Percentiles rank a stretch among this genome's conserved stretches.
Conservation (phyloP, 1,140 invertebrate species). For the Cylas formicarius region DNA sequence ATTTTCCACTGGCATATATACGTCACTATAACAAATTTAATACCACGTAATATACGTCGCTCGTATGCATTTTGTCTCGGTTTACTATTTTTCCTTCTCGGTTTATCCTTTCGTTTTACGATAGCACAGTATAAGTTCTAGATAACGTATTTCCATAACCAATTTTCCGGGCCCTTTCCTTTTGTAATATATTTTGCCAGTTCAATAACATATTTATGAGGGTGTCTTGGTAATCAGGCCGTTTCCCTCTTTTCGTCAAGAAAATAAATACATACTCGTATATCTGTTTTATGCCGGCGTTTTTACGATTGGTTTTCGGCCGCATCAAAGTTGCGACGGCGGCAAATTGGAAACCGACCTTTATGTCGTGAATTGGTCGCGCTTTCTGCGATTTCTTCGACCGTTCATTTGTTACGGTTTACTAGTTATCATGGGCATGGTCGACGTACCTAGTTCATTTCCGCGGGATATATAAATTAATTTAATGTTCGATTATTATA, state of each 20-base stretch:
- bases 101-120: slow-evolving; percentile 24
- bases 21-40: slow-evolving; percentile 26
- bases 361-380: too few relatives aligned
- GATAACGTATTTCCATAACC: slow-evolving; percentile 26
- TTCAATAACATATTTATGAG: slow-evolving; percentile 26
- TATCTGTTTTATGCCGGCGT: too few relatives aligned
- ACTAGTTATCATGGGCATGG: too few relatives aligned
- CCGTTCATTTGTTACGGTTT: too few relatives aligned
- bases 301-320: too few relatives aligned
- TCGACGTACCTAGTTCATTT: too few relatives aligned
- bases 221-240: slow-evolving; percentile 17
- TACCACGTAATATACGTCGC: slow-evolving; percentile 19
- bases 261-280: slow-evolving; percentile 15
- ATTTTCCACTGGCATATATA: too few relatives aligned
- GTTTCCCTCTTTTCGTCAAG: slow-evolving; percentile 14
- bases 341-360: too few relatives aligned
- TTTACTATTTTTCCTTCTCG: slow-evolving; percentile 20
- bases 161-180: slow-evolving; percentile 23
- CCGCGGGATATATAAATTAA: too few relatives aligned
- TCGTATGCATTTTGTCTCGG: slow-evolving; percentile 23
- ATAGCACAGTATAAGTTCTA: slow-evolving; percentile 24
- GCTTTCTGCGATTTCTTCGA: too few relatives aligned
- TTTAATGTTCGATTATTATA: too few relatives aligned
- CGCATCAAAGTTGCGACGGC: too few relatives aligned
- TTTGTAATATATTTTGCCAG: slow-evolving; percentile 24